Evolutionary conservation across 2,113 vertebrate genomes (phyloP), one percentile per base, ranked within the genome.

Genomic region (Mixornis gularis): DNA sequence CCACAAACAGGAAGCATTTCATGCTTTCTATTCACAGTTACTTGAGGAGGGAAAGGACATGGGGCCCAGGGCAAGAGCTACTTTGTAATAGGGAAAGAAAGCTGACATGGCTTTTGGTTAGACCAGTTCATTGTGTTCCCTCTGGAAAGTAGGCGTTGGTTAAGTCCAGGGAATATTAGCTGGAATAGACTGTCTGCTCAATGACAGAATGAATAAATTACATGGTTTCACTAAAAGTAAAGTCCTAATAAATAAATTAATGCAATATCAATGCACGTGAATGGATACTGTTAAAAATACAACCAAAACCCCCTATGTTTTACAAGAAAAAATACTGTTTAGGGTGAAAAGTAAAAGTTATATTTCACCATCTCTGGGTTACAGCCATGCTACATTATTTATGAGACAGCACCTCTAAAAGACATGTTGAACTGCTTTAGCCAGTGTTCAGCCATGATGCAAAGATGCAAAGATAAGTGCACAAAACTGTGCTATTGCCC

Each of bases 11-110:
- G 96, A 96, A 97, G 72, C 48, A 1, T 87, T 96, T 95, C 88
- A 80, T 93, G 94, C 94, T 90, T 92, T 92, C 89, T 94, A 65
- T 95, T 96, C 94, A 95, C 87, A 93, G 66, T 87, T 72, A 72
- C 82, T 83, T 93, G 94, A 94, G 85, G 94, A 95, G 90, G 88
- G 91, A 90, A 91, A 82, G 80, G 94, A 92, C 24, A 32, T 92
- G 96, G 91, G 96, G 94, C 95, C 96, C 94, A 87, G 92, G 91
- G 85, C 89, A 90, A 94, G 87, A 70, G 51, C 83, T 90, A 82
- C 73, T 93, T 96, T 94, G 89, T 94, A 74, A 59, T 32, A 82
- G 85, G 79, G 56, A 62, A 87, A 92, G 93, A 80, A 92, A 95
- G 79, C 76, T 84, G 70, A 55, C 46, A 40, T 53, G 87, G 81